Evolutionary conservation across 2,113 vertebrate species (phyloP).

Genomic region (Ciconia boyciana): DNA sequence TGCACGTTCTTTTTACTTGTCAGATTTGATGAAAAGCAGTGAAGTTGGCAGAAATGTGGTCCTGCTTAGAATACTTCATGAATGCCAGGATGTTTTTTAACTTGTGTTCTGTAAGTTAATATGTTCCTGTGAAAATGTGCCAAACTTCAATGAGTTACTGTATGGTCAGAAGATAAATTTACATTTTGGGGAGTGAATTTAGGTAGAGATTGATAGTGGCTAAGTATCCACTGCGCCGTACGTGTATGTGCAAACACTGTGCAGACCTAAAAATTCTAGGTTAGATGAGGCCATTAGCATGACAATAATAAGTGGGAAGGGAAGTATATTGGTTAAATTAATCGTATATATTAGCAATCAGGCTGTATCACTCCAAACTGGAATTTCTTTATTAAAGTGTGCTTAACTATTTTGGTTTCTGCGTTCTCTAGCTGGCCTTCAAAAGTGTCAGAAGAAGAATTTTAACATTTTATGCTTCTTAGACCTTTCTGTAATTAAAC

Average conservation of each 20-base stretch:
- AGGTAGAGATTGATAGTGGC: background rate
- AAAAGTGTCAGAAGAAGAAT: background rate
- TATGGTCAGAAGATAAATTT: background rate
- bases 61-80: background rate
- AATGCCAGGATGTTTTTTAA: conserved; percentile 36
- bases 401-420: background rate
- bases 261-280: background rate
- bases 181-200: background rate
- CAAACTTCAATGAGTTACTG: conserved; percentile 4
- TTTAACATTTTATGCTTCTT: background rate
- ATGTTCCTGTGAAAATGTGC: background rate
- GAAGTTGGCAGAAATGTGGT: background rate
- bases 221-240: background rate
- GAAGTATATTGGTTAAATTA: background rate
- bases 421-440: background rate
- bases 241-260: background rate
- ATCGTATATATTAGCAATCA: background rate
- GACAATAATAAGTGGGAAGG: background rate
- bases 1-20: background rate
- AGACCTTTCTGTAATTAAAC: background rate
- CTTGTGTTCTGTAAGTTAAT: conserved; percentile 1
- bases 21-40: conserved; percentile 45
- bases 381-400: background rate
- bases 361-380: background rate
- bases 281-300: background rate